Base-by-base conservation (phyloP, 2,888 invertebrate genomes). In the Gibbula magus region DNA sequence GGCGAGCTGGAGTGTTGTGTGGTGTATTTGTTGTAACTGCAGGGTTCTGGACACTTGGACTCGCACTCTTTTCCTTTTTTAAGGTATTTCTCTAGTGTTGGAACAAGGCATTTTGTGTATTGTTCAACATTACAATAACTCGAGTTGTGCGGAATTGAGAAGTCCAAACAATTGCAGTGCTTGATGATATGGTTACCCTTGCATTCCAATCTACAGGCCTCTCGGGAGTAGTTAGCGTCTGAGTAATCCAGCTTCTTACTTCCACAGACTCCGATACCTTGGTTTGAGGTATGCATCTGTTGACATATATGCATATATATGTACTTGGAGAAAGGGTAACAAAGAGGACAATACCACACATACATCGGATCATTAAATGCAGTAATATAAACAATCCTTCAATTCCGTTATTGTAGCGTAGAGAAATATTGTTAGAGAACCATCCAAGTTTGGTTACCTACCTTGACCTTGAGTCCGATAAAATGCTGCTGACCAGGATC, bases 401-500 rank as follows among this genome's bases (percentile, higher is more conserved):
- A 4, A 0, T 4, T 20, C 16, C n/a, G 16, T n/a, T 20, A 20
- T 3, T 10, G 20, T 7, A 20, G 0, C 5, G 5, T 20, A 20
- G 20, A 54, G n/a, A 54, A 20, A 20, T 20, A 54, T 20, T 20
- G n/a, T n/a, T n/a, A n/a, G n/a, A n/a, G n/a, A n/a, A 52, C n/a
- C n/a, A 18, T 18, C 1, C 5, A 18, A 54, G 18, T 2, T 0
- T 1, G n/a, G n/a, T n/a, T n/a, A 54, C 54, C 20, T 2, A 54
- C 54, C 54, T 79, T 79, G 45, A 79, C 75, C 52, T 66, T 75
- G 51, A 79, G 56, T 66, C 75, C 61, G 32, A 79, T 56, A 35
- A 79, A 79, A 66, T 79, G 74, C 29, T 79, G 79, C 16, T 25
- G 22, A 79, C n/a, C n/a, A n/a, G n/a, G n/a, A n/a, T n/a, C n/a